phyloP scores from a whole-genome alignment of 35 echinoderm and acorn worm genomes.

The Apostichopus japonicus region DNA sequence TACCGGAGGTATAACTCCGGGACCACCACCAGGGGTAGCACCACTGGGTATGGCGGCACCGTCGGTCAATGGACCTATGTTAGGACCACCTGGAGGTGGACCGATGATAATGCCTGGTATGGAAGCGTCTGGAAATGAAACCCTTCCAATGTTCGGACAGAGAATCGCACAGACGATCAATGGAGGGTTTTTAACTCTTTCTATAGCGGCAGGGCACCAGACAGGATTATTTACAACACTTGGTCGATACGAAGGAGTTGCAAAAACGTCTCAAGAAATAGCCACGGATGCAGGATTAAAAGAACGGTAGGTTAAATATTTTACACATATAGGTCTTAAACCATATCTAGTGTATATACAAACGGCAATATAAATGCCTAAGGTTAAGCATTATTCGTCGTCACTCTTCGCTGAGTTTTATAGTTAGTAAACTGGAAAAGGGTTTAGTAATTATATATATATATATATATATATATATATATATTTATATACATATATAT shows the following conservation, averaged over 20 bases:
- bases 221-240: slow-evolving; percentile 82
- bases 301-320: slow-evolving; percentile 78
- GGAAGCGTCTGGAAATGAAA: slow-evolving; percentile 53
- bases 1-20: slow-evolving; percentile 14
- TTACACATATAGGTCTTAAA: no score
- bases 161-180: slow-evolving; percentile 88
- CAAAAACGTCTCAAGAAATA: slow-evolving; percentile 96
- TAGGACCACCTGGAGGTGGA: slow-evolving; percentile 24
- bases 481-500: no score
- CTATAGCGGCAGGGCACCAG: slow-evolving; percentile 78
- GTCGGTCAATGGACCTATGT: slow-evolving; percentile 49
- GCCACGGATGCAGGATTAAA: slow-evolving; percentile 90
- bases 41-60: background rate
- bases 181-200: slow-evolving; percentile 73
- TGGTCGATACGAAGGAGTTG: slow-evolving; percentile 70
- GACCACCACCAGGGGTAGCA: background rate
- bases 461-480: no score
- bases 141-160: slow-evolving; percentile 70
- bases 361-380: no score
- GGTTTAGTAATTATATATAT: no score
- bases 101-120: slow-evolving; percentile 64
- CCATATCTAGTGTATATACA: no score
- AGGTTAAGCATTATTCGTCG: no score
- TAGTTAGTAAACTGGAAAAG: no score
- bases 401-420: no score